Evolutionary conservation across 2,888 invertebrate genomes (phyloP).

Genomic region (Petrolisthes cinctipes): DNA sequence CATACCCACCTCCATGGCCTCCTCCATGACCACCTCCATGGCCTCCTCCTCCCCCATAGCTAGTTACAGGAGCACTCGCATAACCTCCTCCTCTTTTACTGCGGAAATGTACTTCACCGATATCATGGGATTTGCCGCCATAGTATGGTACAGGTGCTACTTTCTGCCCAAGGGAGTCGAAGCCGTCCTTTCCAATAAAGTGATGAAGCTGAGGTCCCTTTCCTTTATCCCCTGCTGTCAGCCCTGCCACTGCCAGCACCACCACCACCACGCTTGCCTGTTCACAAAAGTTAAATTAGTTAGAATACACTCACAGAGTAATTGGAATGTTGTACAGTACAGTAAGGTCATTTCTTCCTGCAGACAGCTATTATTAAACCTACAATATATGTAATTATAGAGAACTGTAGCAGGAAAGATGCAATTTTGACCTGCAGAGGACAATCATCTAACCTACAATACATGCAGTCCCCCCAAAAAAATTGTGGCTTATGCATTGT

Average conservation of each 20-base stretch:
- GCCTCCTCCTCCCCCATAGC: slow-evolving; percentile 1
- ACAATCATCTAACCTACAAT: no score
- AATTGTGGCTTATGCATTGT: no score
- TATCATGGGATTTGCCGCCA: slow-evolving; percentile 34
- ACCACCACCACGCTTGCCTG: slow-evolving; percentile 14
- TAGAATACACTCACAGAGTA: neutral
- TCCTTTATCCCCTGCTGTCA: slow-evolving; percentile 16
- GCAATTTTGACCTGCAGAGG: no score
- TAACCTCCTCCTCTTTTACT: neutral
- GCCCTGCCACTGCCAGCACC: slow-evolving; percentile 18
- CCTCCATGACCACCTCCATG: neutral
- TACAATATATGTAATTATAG: no score
- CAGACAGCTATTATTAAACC: no score
- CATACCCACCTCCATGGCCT: slow-evolving; percentile 12
- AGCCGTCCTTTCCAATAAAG: slow-evolving; percentile 49
- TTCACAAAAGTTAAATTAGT: no score
- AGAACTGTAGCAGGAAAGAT: no score
- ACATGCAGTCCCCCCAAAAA: no score
- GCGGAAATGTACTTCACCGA: slow-evolving; percentile 8
- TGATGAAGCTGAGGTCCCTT: slow-evolving; percentile 45
- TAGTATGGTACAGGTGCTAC: slow-evolving; percentile 44
- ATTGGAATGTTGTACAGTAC: neutral
- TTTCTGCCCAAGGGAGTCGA: slow-evolving; percentile 45
- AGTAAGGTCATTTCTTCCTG: no score
- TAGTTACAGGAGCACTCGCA: neutral